A percentile compares a stretch with the other conserved stretches of the same genome.
phyloP scores from a whole-genome alignment of 2,113 vertebrate genomes.

The Oenanthe oenanthe region DNA sequence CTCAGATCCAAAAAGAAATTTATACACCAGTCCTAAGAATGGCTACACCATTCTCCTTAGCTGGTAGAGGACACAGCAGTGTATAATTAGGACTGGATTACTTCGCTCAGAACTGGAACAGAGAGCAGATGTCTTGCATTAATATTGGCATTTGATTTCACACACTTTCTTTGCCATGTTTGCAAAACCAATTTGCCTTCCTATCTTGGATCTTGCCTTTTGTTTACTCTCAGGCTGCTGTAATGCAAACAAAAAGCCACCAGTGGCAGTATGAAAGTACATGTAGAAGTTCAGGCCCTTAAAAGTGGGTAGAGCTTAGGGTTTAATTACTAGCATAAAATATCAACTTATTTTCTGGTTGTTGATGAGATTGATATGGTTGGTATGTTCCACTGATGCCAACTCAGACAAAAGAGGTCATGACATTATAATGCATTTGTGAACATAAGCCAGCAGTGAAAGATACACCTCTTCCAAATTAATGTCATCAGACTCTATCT shows the following conservation, averaged over 20 bases:
- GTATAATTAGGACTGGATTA: slow-evolving; percentile 70
- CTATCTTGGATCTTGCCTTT: slow-evolving; percentile 46
- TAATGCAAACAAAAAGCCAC: slow-evolving; percentile 33
- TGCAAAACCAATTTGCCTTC: slow-evolving; percentile 61
- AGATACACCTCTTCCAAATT: not conserved
- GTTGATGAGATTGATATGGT: not conserved
- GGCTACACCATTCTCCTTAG: slow-evolving; percentile 61
- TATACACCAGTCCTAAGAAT: slow-evolving; percentile 44
- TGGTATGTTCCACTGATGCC: not conserved
- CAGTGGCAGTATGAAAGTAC: not conserved
- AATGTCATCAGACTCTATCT: not conserved
- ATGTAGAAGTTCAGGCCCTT: not conserved
- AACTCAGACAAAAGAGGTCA: not conserved
- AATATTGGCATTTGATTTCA: slow-evolving; percentile 68
- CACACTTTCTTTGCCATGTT: slow-evolving; percentile 58
- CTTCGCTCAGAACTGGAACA: slow-evolving; percentile 54
- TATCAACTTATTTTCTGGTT: slow-evolving; percentile 1
- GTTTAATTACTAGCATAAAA: slow-evolving; percentile 10
- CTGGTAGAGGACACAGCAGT: slow-evolving; percentile 69
- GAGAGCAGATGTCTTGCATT: slow-evolving; percentile 68
- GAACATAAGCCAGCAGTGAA: not conserved
- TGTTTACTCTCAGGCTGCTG: not conserved
- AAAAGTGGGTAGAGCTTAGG: not conserved
- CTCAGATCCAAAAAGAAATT: slow-evolving; percentile 59
- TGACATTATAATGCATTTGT: not conserved